Conservation (phyloP, 2,797 vertebrate genomes). For the Cynodonichthys magdalenae region DNA sequence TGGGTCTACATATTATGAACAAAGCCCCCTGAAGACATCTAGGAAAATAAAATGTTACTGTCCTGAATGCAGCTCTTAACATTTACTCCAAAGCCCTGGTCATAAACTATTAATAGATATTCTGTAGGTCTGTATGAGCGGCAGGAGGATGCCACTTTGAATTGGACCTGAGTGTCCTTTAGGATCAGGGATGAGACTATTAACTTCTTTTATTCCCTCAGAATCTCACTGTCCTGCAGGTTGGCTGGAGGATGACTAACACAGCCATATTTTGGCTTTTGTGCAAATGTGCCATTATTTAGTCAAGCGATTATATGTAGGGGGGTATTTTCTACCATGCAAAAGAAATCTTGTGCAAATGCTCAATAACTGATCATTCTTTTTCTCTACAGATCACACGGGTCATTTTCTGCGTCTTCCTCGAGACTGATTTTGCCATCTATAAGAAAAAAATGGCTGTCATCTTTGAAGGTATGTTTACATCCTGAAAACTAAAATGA, state of each 20-base stretch:
- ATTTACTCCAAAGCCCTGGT: constrained; percentile 77
- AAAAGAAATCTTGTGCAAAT: constrained; percentile 22
- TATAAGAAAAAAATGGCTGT: constrained; percentile 96
- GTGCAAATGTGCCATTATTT: constrained; percentile 80
- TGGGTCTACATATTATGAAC: constrained; percentile 69
- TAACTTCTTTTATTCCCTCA: constrained; percentile 52
- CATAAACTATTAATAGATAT: constrained; percentile 81
- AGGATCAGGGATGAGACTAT: constrained; percentile 48
- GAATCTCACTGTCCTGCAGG: constrained; percentile 42
- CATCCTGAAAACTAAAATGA: constrained; percentile 5
- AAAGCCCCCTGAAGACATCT: constrained; percentile 62
- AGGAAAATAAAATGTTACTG: constrained; percentile 72
- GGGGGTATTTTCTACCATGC: constrained; percentile 16
- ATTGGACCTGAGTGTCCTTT: constrained; percentile 55
- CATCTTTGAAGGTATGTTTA: constrained; percentile 88
- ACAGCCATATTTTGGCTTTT: constrained; percentile 66
- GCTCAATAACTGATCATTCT: constrained; percentile 36
- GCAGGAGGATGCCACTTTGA: constrained; percentile 67
- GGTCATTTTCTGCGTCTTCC: constrained; percentile 98
- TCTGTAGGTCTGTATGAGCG: constrained; percentile 61
- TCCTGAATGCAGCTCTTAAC: constrained; percentile 70
- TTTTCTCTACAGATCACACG: constrained; percentile 87
- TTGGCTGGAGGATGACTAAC: constrained; percentile 28
- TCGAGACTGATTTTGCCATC: constrained; percentile 95
- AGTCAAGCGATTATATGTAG: constrained; percentile 70